Evolutionary conservation across 2,797 vertebrate species (phyloP).

Genomic region (Strix occidentalis): DNA sequence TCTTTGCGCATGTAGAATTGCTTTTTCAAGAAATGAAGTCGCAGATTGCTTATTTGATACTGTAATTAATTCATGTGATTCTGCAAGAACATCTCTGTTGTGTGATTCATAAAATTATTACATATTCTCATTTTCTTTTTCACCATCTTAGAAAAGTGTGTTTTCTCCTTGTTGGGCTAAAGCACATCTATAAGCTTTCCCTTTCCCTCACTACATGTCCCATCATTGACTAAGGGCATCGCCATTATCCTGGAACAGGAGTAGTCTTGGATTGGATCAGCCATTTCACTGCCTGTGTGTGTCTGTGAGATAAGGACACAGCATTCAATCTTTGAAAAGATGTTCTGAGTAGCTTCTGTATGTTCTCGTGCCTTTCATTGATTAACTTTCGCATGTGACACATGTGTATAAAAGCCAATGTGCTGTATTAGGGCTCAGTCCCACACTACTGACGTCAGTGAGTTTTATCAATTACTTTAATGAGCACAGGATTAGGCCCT

Average conservation of each 20-base stretch:
- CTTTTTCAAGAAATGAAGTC: background rate
- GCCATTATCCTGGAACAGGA: background rate
- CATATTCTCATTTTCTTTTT: background rate
- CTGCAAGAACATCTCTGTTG: background rate
- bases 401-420: background rate
- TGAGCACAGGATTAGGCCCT: slow-evolving; percentile 23
- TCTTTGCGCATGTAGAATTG: background rate
- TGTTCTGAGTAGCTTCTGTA: background rate
- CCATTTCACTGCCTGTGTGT: slow-evolving; percentile 37
- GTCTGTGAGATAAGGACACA: slow-evolving; percentile 48
- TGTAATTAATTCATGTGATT: background rate
- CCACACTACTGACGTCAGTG: slow-evolving; percentile 12
- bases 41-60: background rate
- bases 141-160: background rate
- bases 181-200: background rate
- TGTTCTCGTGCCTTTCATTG: slow-evolving; percentile 12
- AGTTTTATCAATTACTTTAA: slow-evolving; percentile 48
- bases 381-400: background rate
- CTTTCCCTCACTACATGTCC: background rate
- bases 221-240: background rate
- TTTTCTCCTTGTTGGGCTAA: background rate
- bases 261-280: background rate
- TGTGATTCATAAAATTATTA: background rate
- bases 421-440: slow-evolving; percentile 1
- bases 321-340: slow-evolving; percentile 18